These are phyloP conservation scores for Bufotes viridis DNA, from an alignment of 2,797 vertebrate species.

Conservation along the genomic window DNA sequence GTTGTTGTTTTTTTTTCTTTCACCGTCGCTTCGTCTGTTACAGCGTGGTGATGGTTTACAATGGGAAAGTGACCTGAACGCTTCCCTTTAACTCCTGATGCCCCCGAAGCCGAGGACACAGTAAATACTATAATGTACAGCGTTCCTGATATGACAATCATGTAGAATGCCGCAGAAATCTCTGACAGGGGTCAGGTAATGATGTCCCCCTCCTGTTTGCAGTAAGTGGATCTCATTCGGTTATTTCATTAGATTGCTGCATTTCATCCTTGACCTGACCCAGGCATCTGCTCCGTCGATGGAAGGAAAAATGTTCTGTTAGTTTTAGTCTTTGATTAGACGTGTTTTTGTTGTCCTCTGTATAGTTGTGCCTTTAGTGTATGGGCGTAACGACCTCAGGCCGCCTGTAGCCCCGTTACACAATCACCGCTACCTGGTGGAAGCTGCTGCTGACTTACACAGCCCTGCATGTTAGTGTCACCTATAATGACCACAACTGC, in stretches of 20 bases:
- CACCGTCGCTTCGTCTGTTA: too few relatives aligned
- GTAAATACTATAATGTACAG: too few relatives aligned
- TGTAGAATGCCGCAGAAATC: not conserved
- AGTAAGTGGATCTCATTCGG: not conserved
- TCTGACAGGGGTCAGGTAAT: slow-evolving; percentile 4
- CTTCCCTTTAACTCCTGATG: too few relatives aligned
- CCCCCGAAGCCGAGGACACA: too few relatives aligned
- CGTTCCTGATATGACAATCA: too few relatives aligned
- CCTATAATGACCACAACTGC: too few relatives aligned
- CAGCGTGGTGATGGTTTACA: too few relatives aligned
- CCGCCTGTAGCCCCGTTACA: not conserved
- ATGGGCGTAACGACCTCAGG: not conserved
- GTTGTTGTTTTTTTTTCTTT: too few relatives aligned
- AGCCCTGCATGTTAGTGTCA: too few relatives aligned
- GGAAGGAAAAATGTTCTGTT: not conserved
- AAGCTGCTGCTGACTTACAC: too few relatives aligned
- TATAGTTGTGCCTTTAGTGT: not conserved
- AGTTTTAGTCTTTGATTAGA: not conserved
- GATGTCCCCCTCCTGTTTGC: slow-evolving; percentile 5
- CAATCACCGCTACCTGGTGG: too few relatives aligned
- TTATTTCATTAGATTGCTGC: not conserved
- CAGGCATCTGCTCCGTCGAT: not conserved
- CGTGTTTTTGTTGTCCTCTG: not conserved
- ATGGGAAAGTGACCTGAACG: too few relatives aligned
- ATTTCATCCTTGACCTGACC: slow-evolving; percentile 58